A percentile compares a stretch with the other conserved stretches of the same genome.
Conservation (phyloP, 1,140 invertebrate genomes). For the Lasaia peninsularis region DNA sequence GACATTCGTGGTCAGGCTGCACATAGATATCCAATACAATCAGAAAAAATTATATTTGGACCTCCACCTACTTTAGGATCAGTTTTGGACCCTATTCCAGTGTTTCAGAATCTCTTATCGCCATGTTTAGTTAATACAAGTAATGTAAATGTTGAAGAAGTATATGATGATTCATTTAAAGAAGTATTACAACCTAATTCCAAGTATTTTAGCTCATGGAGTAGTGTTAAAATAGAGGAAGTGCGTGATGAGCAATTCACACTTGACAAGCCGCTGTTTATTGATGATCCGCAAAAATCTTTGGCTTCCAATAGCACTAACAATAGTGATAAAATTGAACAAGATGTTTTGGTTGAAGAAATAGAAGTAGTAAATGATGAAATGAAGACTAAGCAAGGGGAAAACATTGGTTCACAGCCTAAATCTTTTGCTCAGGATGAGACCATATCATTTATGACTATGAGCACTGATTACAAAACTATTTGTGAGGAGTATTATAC, state of each 20-base stretch:
- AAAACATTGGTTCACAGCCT: slow-evolving; percentile 31
- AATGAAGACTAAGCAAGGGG: slow-evolving; percentile 45
- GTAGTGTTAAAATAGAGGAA: slow-evolving; percentile 46
- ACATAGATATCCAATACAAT: slow-evolving; percentile 49
- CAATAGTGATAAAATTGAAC: slow-evolving; percentile 52
- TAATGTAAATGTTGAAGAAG: slow-evolving; percentile 52
- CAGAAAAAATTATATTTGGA: slow-evolving; percentile 66
- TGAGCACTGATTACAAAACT: slow-evolving; percentile 74
- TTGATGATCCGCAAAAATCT: slow-evolving; percentile 29
- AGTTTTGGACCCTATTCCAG: slow-evolving; percentile 43
- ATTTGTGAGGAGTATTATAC: slow-evolving; percentile 69
- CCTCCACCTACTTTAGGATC: slow-evolving; percentile 53
- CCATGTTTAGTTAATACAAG: slow-evolving; percentile 51
- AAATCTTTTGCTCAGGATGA: slow-evolving; percentile 63
- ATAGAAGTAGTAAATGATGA: slow-evolving; percentile 59
- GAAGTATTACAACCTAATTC: slow-evolving; percentile 6
- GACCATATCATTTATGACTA: slow-evolving; percentile 60
- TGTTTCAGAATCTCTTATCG: slow-evolving; percentile 54
- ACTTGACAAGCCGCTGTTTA: slow-evolving; percentile 1
- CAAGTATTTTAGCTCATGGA: slow-evolving; percentile 20
- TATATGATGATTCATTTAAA: slow-evolving; percentile 33
- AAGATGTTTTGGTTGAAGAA: slow-evolving; percentile 68
- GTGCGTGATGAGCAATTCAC: slow-evolving; percentile 32
- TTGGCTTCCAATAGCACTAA: slow-evolving; percentile 19
- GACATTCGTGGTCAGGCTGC: slow-evolving; percentile 69